A percentile compares a stretch with the other conserved stretches of the same genome.
phyloP scores from a whole-genome alignment of 2,888 invertebrate species.

The Saturnia pavonia region DNA sequence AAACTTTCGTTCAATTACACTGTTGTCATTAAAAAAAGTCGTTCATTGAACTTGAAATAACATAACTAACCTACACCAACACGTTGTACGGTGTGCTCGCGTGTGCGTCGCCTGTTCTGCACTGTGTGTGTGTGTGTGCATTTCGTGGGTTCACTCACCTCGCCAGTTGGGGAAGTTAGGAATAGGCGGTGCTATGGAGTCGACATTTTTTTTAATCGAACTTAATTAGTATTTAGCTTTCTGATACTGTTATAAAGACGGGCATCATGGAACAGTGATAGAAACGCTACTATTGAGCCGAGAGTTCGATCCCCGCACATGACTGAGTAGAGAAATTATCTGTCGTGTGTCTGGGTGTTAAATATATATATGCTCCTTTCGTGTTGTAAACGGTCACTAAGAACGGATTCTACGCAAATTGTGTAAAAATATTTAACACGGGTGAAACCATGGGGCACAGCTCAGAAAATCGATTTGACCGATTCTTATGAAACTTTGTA shows the following conservation, averaged over 20 bases:
- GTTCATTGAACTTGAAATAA: constrained; percentile 54
- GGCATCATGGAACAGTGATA: too few species aligned
- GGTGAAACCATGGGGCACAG: too few species aligned
- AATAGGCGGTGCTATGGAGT: constrained; percentile 50
- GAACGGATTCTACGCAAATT: too few species aligned
- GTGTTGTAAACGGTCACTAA: too few species aligned
- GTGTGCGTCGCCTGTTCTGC: constrained; percentile 37
- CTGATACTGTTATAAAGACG: not conserved
- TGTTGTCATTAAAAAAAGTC: constrained; percentile 33
- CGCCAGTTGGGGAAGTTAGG: constrained; percentile 79
- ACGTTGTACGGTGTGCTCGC: constrained; percentile 52
- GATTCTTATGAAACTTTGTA: too few species aligned
- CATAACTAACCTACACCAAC: constrained; percentile 71
- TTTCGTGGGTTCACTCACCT: constrained; percentile 81
- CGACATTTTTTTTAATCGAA: constrained; percentile 19
- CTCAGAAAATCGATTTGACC: too few species aligned
- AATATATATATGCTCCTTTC: too few species aligned
- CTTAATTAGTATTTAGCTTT: not conserved
- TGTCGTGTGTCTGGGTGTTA: too few species aligned
- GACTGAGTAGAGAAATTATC: too few species aligned
- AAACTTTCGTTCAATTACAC: constrained; percentile 21
- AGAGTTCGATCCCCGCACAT: too few species aligned
- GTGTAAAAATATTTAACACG: too few species aligned
- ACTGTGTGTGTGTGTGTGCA: constrained; percentile 67
- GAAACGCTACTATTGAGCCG: too few species aligned